Evolutionary conservation across 2,797 vertebrate genomes (phyloP), one percentile per base, ranked within the genome.

Genomic region (Eutrigla gurnardus): DNA sequence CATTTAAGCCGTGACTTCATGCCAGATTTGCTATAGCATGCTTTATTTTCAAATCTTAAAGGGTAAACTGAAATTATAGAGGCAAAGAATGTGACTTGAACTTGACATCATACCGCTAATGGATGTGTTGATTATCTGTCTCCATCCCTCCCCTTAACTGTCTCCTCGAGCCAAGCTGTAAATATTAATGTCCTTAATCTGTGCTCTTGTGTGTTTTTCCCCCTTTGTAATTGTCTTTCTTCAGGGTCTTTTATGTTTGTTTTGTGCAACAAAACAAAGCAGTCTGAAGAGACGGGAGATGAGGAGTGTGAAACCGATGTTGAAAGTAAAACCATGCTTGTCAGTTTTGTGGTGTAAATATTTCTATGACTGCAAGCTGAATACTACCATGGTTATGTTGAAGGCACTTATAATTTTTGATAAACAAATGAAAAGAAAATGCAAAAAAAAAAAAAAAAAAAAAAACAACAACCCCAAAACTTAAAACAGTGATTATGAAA

Each of bases 241-340:
- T 96, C 96, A 97, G 96, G 95, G 95, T 97, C 81, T 67, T 93
- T 25, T 95, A 95, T 95, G 92, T 92, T 93, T 95, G 96, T 96
- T 97, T 98, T 98, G 97, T 97, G 96, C 95, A 96, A 97, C 93
- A 94, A 94, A 87, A 93, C 92, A 93, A 93, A 94, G 89, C 88
- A 89, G 90, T 94, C 90, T 92, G 86, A 92, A 88, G 83, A 91
- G 88, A 91, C 84, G 15, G 84, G 81, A 88, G 84, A 70, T 63
- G 80, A 89, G 78, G 86, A 64, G 86, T 89, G 84, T 69, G 63
- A 92, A 91, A 95, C 93, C 90, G 91, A 96, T 95, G 91, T 88
- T 93, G 93, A 86, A 92, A 88, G 92, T 91, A 89, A 89, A 92
- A 89, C 80, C 86, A 85, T 81, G 89, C 91, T 94, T 93, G 86